These are phyloP conservation scores for Ageneiosus marmoratus DNA, from an alignment of 2,113 vertebrate species.

Conservation along the genomic window DNA sequence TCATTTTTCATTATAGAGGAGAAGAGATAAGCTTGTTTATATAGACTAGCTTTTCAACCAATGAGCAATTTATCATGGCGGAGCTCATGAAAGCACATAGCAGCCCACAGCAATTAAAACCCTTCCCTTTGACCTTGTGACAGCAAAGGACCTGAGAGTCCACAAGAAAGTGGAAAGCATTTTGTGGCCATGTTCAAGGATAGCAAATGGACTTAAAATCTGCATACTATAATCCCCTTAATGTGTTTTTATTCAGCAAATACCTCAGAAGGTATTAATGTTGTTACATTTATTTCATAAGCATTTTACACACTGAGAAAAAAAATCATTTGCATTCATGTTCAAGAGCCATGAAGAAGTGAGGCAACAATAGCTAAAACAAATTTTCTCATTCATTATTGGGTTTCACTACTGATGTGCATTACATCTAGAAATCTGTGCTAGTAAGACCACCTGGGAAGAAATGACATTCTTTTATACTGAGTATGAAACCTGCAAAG, in stretches of 20 bases:
- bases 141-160: conserved; percentile 69
- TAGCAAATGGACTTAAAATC: conserved; percentile 1
- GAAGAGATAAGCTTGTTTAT: conserved; percentile 89
- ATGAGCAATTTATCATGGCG: conserved; percentile 77
- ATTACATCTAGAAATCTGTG: conserved; percentile 2
- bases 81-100: conserved; percentile 73
- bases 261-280: not conserved
- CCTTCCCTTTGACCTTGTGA: conserved; percentile 86
- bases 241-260: not conserved
- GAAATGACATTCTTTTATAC: not conserved
- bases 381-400: conserved; percentile 12
- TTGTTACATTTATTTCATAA: not conserved
- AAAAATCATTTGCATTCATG: not conserved
- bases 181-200: conserved; percentile 23
- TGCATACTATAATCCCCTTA: not conserved
- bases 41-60: conserved; percentile 74
- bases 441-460: conserved; percentile 3
- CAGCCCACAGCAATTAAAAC: conserved; percentile 87
- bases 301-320: no score
- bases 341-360: not conserved
- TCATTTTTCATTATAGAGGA: conserved; percentile 89
- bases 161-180: conserved; percentile 33
- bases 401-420: not conserved
- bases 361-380: not conserved
- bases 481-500: conserved; percentile 39